Conservation (phyloP, 2,888 invertebrate species). For the Andrena hattorfiana region DNA sequence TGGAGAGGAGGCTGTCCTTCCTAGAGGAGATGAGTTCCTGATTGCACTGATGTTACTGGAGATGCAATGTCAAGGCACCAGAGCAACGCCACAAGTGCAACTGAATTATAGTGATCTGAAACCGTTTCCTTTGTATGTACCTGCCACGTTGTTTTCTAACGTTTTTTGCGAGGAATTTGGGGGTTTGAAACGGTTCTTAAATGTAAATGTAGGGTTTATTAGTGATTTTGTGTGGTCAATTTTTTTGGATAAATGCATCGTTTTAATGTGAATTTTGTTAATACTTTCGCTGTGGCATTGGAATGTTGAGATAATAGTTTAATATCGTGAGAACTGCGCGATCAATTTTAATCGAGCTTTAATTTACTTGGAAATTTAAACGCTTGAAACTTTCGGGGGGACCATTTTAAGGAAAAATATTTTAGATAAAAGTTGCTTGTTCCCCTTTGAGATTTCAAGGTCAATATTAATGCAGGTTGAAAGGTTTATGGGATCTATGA, state of each 20-base stretch:
- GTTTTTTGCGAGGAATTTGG: not conserved
- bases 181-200: not conserved
- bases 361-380: too few species aligned
- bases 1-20: conserved; percentile 49
- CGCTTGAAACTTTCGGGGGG: too few species aligned
- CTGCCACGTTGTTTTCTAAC: not conserved
- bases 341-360: too few species aligned
- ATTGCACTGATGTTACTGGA: conserved; percentile 53
- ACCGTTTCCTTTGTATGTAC: conserved; percentile 18
- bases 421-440: too few species aligned
- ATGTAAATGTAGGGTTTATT: not conserved
- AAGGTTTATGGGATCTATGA: too few species aligned
- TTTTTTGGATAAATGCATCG: not conserved
- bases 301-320: too few species aligned
- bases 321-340: too few species aligned
- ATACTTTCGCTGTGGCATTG: too few species aligned
- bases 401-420: too few species aligned
- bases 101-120: conserved; percentile 22
- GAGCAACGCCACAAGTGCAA: conserved; percentile 34
- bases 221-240: not conserved
- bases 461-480: too few species aligned
- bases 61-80: conserved; percentile 57
- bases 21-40: conserved; percentile 67
- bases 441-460: too few species aligned
- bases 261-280: too few species aligned